phyloP scores from a whole-genome alignment of 2,888 invertebrate species.

The Sisyra nigra region DNA sequence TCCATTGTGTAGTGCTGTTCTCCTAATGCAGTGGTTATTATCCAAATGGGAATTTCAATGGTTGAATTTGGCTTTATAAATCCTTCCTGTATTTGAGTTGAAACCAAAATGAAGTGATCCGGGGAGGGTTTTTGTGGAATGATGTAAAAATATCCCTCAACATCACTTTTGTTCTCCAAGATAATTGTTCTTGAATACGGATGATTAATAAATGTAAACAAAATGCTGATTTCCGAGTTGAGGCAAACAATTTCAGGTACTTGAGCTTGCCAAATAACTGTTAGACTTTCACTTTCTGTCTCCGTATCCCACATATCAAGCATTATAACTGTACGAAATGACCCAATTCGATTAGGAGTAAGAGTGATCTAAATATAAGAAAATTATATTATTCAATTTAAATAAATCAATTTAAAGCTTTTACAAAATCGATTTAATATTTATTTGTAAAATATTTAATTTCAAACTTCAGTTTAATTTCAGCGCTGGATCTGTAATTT shows the following conservation, averaged over 20 bases:
- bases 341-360: constrained; percentile 34
- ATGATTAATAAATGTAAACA: constrained; percentile 41
- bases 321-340: constrained; percentile 29
- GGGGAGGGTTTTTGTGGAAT: constrained; percentile 18
- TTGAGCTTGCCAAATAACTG: constrained; percentile 32
- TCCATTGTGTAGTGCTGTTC: background rate
- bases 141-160: constrained; percentile 32
- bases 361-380: constrained; percentile 33
- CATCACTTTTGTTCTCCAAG: constrained; percentile 29
- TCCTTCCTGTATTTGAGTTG: background rate
- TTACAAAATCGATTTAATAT: too few species aligned
- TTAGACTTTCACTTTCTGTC: constrained; percentile 33
- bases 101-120: background rate
- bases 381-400: background rate
- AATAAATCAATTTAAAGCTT: too few species aligned
- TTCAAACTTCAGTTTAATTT: too few species aligned
- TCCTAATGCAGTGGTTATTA: constrained; percentile 1
- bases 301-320: constrained; percentile 40
- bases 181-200: constrained; percentile 32
- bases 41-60: background rate
- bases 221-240: constrained; percentile 33
- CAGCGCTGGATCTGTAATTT: too few species aligned
- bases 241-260: constrained; percentile 31
- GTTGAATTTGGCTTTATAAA: too few species aligned
- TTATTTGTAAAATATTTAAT: too few species aligned